Conservation (phyloP, 1,140 invertebrate species). For the Proales similis region DNA sequence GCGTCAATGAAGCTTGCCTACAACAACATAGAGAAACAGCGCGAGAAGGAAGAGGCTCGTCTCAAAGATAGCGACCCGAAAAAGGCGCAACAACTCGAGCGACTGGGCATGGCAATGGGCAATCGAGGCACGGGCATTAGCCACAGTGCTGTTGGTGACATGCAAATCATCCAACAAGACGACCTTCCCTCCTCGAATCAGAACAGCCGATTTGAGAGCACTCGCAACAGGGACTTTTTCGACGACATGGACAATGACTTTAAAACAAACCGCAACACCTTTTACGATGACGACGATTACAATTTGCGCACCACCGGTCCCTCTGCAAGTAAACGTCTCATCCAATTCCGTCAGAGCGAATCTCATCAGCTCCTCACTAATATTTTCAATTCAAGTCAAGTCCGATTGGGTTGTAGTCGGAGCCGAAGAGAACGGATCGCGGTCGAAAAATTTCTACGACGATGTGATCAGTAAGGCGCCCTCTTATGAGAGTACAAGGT, state of each 20-base stretch:
- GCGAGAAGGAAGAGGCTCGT: constrained; percentile 70
- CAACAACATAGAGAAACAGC: constrained; percentile 69
- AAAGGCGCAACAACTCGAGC: constrained; percentile 78
- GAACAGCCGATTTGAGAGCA: constrained; percentile 35
- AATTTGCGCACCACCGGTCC: neutral
- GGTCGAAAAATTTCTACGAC: neutral
- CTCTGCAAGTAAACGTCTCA: neutral
- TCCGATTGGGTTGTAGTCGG: constrained; percentile 34
- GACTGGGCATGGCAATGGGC: constrained; percentile 83
- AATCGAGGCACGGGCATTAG: constrained; percentile 67
- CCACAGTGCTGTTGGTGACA: constrained; percentile 84
- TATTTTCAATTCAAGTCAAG: neutral
- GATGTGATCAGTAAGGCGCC: neutral
- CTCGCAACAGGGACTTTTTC: constrained; percentile 44
- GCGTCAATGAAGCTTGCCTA: constrained; percentile 78
- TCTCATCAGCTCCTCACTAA: neutral
- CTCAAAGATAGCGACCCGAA: constrained; percentile 69
- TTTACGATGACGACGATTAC: constrained; percentile 11
- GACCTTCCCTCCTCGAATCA: constrained; percentile 40
- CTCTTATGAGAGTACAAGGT: neutral
- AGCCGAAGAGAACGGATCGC: no score
- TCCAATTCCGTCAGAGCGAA: neutral
- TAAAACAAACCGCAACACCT: constrained; percentile 48
- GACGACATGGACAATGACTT: constrained; percentile 56
- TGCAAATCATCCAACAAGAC: constrained; percentile 81